These are phyloP conservation scores for Philhelius pedissequus DNA, from an alignment of 2,888 invertebrate species.

Conservation along the genomic window DNA sequence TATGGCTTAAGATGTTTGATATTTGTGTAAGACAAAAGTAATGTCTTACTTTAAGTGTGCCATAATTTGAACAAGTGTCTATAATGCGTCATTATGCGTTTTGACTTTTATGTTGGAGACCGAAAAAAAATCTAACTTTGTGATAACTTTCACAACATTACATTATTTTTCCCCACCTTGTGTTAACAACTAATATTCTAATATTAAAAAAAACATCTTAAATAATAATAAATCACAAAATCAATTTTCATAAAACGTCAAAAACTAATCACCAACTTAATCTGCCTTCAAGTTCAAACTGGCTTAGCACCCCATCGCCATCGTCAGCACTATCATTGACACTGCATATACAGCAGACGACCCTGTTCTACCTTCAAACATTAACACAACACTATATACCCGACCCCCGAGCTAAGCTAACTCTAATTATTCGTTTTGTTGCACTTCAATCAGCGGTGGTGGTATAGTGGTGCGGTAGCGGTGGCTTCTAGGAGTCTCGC, in stretches of 20 bases:
- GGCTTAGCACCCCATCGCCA: conserved; percentile 25
- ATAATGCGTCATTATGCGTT: no score
- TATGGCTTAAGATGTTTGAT: no score
- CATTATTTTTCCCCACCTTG: no score
- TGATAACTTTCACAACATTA: no score
- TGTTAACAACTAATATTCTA: no score
- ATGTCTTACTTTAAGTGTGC: no score
- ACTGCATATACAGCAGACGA: no score
- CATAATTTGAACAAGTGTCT: no score
- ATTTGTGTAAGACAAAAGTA: no score
- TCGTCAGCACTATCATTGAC: neutral
- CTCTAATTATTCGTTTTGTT: conserved; percentile 18
- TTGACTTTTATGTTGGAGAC: no score
- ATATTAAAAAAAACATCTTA: neutral
- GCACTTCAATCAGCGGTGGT: conserved; percentile 40
- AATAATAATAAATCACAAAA: neutral
- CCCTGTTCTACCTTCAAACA: conserved; percentile 10
- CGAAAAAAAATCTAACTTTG: no score
- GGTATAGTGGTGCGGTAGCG: no score
- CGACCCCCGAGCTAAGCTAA: conserved; percentile 33
- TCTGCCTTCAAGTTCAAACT: conserved; percentile 30
- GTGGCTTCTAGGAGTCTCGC: neutral
- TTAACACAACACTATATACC: conserved; percentile 32
- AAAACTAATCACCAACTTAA: conserved; percentile 35
- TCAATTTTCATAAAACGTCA: conserved; percentile 11